Base-by-base conservation (phyloP, 1,140 invertebrate species). In the Phocides pigmalion region DNA sequence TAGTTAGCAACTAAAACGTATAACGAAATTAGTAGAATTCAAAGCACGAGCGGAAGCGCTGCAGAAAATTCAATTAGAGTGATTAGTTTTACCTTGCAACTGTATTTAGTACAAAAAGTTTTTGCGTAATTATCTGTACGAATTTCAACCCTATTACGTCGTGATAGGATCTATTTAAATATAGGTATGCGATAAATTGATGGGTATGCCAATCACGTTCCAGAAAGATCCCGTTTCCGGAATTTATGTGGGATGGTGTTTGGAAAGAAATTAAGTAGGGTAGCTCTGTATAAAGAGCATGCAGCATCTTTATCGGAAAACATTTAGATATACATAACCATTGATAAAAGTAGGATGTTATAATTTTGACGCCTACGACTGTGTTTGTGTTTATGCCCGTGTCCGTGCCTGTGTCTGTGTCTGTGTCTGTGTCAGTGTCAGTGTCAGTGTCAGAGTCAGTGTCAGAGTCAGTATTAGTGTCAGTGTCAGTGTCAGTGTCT, bases 91-190 rank as follows among this genome's bases (percentile, higher is more conserved):
- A 65, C 53, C 53, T 65, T 71, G 69, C 72, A 71, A 74, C 66
- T 68, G 61, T 58, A 56, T 72, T 72, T 69, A 61, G 66, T 66
- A 62, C 54, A 70, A 64, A 71, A 73, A 74, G 41, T 66, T 54
- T 47, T 56, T 14, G 28, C 5, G 20, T 16, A 53, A 49, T 54
- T 25, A 54, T 51, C 19, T 53, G 20, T 22, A 35, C 22, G 54
- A 58, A 58, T 46, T 12, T 28, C 19, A 19, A 59, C 22, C 42
- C 19, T 59, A 28, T 32, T 12, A 28, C 39, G 12, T 28, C 37
- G 4, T 56, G 16, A 25, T 42, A 42, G 20, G 17, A 41, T 19
- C 35, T 41, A 32, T 32, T 39, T 11, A 39, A 44, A 44, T 8
- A 41, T 15, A 9, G 32, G 2, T 35, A 35, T 32, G 32, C 32